A percentile compares a stretch with the other conserved stretches of the same genome.
Evolutionary conservation across 2,113 vertebrate species (phyloP).

Genomic region (Mionectes macconnelli): DNA sequence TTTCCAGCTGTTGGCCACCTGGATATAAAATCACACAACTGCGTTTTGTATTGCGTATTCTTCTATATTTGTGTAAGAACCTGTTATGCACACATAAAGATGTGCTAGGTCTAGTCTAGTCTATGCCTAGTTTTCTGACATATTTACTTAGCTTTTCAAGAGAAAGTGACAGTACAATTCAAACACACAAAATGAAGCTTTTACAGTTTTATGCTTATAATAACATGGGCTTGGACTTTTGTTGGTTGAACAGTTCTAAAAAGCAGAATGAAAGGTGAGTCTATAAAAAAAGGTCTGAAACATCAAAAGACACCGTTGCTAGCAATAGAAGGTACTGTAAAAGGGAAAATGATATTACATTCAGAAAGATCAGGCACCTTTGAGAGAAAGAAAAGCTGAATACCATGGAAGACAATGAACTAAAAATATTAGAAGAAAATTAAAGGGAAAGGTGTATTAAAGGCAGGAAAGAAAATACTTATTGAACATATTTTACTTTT

Average conservation of each 20-base stretch:
- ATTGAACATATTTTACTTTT: background rate
- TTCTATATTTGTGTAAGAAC: background rate
- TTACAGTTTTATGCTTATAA: background rate
- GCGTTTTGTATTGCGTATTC: background rate
- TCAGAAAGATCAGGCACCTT: background rate
- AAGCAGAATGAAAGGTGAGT: background rate
- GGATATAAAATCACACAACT: background rate
- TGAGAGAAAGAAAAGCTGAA: background rate
- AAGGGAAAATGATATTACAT: background rate
- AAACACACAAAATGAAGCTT: background rate
- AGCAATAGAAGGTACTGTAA: background rate
- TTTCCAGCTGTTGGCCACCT: background rate
- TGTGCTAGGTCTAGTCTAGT: background rate
- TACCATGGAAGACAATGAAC: background rate
- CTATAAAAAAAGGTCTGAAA: background rate
- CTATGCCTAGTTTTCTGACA: background rate
- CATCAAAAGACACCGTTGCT: background rate
- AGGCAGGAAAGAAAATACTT: background rate
- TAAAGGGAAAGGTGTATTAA: background rate
- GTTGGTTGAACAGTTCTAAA: background rate
- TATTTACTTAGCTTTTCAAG: background rate
- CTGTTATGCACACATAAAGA: background rate
- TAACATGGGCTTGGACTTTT: background rate
- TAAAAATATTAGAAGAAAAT: background rate
- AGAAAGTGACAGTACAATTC: background rate